Evolutionary conservation across 1,140 invertebrate species (phyloP).

Genomic region (Drosophila sp.): DNA sequence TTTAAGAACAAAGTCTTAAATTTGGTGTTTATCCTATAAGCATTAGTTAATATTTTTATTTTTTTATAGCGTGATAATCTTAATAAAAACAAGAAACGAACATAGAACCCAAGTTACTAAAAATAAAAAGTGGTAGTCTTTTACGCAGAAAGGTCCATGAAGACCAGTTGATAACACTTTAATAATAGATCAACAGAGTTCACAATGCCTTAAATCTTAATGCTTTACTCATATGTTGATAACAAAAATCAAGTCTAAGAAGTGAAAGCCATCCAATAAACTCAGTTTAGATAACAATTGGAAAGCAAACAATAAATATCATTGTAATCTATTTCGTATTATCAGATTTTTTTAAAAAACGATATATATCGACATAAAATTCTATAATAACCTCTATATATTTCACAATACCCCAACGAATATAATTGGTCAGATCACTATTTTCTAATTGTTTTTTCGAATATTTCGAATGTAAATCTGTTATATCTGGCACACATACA

Average conservation of each 20-base stretch:
- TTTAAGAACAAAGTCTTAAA: slow-evolving; percentile 2
- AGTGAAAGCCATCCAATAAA: slow-evolving; percentile 11
- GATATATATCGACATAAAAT: too few species aligned
- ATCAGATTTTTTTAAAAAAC: not conserved
- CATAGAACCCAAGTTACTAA: slow-evolving; percentile 1
- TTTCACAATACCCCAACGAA: too few species aligned
- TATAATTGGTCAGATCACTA: too few species aligned
- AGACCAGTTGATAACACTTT: slow-evolving; percentile 2
- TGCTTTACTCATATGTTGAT: not conserved
- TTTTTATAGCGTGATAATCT: not conserved
- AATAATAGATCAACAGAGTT: slow-evolving; percentile 14
- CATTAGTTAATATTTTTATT: slow-evolving; percentile 7
- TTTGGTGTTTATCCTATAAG: slow-evolving; percentile 5
- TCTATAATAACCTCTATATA: too few species aligned
- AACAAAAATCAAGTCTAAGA: slow-evolving; percentile 9
- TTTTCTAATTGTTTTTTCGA: too few species aligned
- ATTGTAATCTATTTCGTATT: not conserved
- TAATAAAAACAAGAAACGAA: not conserved
- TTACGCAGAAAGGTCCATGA: not conserved
- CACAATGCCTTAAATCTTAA: not conserved
- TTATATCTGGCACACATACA: too few species aligned
- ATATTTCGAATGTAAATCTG: too few species aligned
- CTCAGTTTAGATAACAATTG: slow-evolving; percentile 10
- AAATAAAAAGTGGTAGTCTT: not conserved
- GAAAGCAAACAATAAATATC: not conserved